phyloP scores from a whole-genome alignment of 2,797 vertebrate genomes.

The Peromyscus melanophrys region DNA sequence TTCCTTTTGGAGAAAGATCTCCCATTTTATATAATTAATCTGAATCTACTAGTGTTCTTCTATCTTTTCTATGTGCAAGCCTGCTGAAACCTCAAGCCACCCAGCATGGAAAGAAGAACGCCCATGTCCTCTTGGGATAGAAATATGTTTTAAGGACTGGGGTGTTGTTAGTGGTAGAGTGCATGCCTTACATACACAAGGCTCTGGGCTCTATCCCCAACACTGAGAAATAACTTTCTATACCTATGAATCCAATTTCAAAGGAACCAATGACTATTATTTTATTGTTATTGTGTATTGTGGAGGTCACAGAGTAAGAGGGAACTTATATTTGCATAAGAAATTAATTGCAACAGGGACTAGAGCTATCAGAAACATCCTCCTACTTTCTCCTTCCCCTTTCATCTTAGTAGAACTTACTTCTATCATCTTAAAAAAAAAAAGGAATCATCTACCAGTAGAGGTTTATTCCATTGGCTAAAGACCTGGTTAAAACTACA shows the following conservation, averaged over 20 bases:
- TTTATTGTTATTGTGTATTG: neutral
- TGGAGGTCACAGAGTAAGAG: neutral
- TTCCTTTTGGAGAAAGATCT: slow-evolving; percentile 26
- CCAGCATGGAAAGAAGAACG: neutral
- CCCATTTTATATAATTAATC: neutral
- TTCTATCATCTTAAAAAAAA: neutral
- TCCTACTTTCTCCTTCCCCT: neutral
- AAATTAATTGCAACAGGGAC: neutral
- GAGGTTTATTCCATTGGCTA: slow-evolving; percentile 17
- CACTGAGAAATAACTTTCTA: neutral
- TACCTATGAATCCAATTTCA: slow-evolving; percentile 50
- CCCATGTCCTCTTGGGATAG: neutral
- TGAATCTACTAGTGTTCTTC: slow-evolving; percentile 10
- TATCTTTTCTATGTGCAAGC: neutral
- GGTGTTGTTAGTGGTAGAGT: neutral
- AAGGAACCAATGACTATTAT: slow-evolving; percentile 1
- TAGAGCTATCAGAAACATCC: neutral
- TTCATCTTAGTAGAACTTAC: neutral
- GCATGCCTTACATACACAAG: neutral
- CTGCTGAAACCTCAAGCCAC: neutral
- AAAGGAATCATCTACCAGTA: neutral
- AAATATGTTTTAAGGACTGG: neutral
- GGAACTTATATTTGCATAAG: neutral
- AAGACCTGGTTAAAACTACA: slow-evolving; percentile 31
- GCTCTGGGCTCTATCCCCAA: neutral